Evolutionary conservation across 2,797 vertebrate genomes (phyloP).

Genomic region (Sebastes iracundus): DNA sequence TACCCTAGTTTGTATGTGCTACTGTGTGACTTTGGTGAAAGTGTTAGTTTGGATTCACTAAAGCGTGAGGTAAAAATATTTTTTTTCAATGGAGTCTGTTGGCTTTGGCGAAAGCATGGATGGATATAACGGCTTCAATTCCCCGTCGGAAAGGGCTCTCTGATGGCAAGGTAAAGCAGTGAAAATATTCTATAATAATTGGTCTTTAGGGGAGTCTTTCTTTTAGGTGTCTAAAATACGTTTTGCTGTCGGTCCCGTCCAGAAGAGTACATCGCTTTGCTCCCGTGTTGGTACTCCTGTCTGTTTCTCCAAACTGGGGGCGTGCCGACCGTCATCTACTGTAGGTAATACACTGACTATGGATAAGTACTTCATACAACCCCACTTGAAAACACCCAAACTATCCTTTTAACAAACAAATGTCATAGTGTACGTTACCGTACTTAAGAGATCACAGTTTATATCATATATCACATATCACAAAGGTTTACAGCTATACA

Average conservation of each 20-base stretch:
- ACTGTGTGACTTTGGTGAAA: neutral
- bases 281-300: neutral
- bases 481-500: slow-evolving; percentile 45
- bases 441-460: neutral
- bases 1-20: too few relatives aligned
- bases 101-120: neutral
- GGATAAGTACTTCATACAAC: neutral
- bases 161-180: neutral
- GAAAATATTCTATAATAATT: too few relatives aligned
- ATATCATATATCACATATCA: neutral
- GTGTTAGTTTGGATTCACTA: too few relatives aligned
- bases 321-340: neutral
- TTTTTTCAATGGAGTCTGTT: neutral
- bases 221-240: neutral
- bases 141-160: neutral
- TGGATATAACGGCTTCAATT: neutral
- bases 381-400: neutral
- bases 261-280: neutral
- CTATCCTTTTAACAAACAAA: neutral
- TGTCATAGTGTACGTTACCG: neutral
- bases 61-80: neutral
- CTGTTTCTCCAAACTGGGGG: neutral
- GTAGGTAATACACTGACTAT: neutral
- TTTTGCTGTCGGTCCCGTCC: too few relatives aligned
- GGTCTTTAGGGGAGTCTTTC: too few relatives aligned